phyloP scores from a whole-genome alignment of 2,797 vertebrate species.

The Acanthiza pusilla region DNA sequence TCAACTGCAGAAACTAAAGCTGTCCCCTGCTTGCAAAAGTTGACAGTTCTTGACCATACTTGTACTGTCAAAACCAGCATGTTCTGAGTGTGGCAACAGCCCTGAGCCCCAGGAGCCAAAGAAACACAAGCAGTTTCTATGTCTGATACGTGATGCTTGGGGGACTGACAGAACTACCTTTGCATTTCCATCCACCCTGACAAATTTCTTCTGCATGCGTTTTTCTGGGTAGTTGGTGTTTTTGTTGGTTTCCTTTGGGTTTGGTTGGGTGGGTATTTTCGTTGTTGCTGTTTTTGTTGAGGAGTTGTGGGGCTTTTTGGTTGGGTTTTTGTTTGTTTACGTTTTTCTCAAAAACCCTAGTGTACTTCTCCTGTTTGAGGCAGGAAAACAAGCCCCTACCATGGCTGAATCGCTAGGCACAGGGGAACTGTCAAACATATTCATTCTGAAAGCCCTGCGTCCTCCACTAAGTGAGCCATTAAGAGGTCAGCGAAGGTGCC shows the following conservation, averaged over 20 bases:
- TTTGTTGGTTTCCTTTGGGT: not conserved
- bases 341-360: not conserved
- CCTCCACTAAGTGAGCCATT: conserved; percentile 17
- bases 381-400: not conserved
- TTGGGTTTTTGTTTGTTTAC: not conserved
- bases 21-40: not conserved
- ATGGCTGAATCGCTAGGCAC: not conserved
- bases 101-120: not conserved
- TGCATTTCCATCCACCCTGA: not conserved
- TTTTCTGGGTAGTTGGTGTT: not conserved
- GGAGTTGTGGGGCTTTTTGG: not conserved
- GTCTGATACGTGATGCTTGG: not conserved
- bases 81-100: accelerated
- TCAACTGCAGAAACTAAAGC: not conserved
- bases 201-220: not conserved
- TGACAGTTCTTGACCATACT: not conserved
- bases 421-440: conserved; percentile 5
- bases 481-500: conserved; percentile 40
- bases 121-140: not conserved
- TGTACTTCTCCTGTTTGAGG: not conserved
- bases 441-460: not conserved
- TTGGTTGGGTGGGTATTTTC: not conserved
- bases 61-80: not conserved
- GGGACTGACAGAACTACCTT: not conserved
- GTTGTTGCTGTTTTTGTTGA: not conserved